Percentiles rank a stretch among this genome's conserved stretches.
Evolutionary conservation across 2,888 invertebrate species (phyloP).

Genomic region (Andrena trimmerana): DNA sequence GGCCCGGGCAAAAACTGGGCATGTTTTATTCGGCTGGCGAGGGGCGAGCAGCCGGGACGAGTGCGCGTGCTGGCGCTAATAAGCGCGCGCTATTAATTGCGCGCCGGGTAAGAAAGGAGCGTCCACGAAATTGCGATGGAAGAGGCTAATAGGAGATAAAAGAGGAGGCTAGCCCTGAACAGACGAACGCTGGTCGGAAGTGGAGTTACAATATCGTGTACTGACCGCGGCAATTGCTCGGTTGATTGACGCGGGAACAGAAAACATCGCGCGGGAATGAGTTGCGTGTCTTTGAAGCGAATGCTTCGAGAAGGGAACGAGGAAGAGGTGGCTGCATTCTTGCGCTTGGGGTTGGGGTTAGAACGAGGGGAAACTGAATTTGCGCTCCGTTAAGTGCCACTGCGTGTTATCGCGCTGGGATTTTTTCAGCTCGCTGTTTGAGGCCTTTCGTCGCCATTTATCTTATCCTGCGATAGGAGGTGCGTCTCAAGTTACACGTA

Average conservation of each 20-base stretch:
- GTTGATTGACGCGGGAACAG: conserved; percentile 41
- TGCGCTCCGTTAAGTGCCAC: background rate
- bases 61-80: conserved; percentile 55
- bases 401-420: too few species aligned
- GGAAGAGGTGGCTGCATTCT: conserved; percentile 6
- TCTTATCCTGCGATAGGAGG: too few species aligned
- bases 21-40: conserved; percentile 27
- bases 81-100: conserved; percentile 50
- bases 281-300: conserved; percentile 10
- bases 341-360: background rate
- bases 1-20: conserved; percentile 48
- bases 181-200: background rate
- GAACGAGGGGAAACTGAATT: conserved; percentile 5
- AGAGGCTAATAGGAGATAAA: background rate
- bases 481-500: too few species aligned
- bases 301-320: background rate
- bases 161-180: background rate
- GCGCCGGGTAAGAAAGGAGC: background rate
- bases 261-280: conserved; percentile 19
- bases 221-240: conserved; percentile 28
- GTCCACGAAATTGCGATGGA: conserved; percentile 25
- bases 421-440: too few species aligned
- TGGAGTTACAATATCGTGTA: conserved; percentile 23
- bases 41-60: conserved; percentile 11
- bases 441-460: too few species aligned